Base-by-base conservation (phyloP, 2,113 vertebrate genomes). In the Orthonyx spaldingii region DNA sequence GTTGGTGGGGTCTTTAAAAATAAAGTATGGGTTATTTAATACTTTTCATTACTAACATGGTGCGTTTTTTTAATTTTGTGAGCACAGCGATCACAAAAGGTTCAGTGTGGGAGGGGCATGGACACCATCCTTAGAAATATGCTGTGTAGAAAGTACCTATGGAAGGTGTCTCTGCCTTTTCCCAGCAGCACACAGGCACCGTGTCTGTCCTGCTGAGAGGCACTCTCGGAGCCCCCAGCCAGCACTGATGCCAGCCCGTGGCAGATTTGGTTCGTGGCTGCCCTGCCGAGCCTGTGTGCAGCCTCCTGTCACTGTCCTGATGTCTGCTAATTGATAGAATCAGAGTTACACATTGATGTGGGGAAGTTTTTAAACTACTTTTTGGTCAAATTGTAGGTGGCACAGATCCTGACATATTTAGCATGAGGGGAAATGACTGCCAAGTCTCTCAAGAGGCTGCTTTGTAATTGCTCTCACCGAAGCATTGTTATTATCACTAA, bases 401-500 rank as follows among this genome's bases (percentile, higher is more conserved):
- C 35, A 87, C 24, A 32, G 55, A 85, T 75, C 49, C 47, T 83
- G 61, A 83, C n/a, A 26, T 53, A 60, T 71, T 90, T 78, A 93
- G 55, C 3, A 1, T 0, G 0, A 87, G 21, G 61, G 35, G 37
- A 77, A 87, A 85, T 63, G 74, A 52, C 68, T 65, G 72, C 89
- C 46, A 78, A 50, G 46, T 37, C 50, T 80, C 66, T 91, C 28
- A 21, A 59, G 71, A 87, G 66, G 39, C 59, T 91, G 64, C 72
- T 96, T 77, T 87, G 37, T 94, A 96, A 94, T 86, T 96, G 94
- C 57, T 78, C 30, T 94, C 4, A 5, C 32, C 0, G 4, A 86
- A 83, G 74, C 84, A 90, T 68, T 87, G 86, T 89, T 88, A 83
- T 95, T 97, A 92, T 77, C 60, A 12, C 74, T 96, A 93, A 92